Base-by-base conservation (phyloP, 2,797 vertebrate species). In the Meriones psammophilus region DNA sequence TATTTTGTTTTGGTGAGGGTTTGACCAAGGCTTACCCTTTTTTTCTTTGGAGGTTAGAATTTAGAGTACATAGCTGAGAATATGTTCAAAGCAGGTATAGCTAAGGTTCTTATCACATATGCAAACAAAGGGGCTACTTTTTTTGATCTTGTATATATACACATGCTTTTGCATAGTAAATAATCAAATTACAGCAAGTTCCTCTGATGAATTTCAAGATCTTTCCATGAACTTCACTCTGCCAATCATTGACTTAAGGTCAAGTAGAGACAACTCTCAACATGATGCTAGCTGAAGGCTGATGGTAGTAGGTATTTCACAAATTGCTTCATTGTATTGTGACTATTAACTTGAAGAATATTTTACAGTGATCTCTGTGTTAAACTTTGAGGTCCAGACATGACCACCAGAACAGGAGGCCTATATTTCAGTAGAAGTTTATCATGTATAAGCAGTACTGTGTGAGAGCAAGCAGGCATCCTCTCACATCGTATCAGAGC, bases 161-260 rank as follows among this genome's bases (percentile, higher is more conserved):
- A 60, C 9, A 39, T 39, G 58, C 85, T 24, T 94, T 46, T 36
- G n/a, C n/a, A 58, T 46, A 24, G 64, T 8, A 83, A 94, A 94
- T 56, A 62, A 96, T 77, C 87, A n/a, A 87, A 84, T 60, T 39
- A 39, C 6, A 66, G 24, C 60, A 89, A 64, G 3, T 88, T 92
- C 93, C 56, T 95, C 39, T 77, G 77, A 54, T 14, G 89, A 91
- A 91, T 95, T 95, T 88, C 30, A 93, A 69, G 46, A 18, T 81
- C 22, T 90, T 78, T 73, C 30, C 18, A 46, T 73, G n/a, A 77
- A 64, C 4, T 74, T 88, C 7, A 60, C 66, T 22, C 60, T 80
- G 7, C 30, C 24, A 62, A 1, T 88, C 42, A 84, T 26, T 81
- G 22, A 56, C 50, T 77, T 89, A n/a, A 71, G 24, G 4, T 89